These are phyloP conservation scores for Carapus acus DNA, from an alignment of 2,797 vertebrate genomes.

Conservation along the genomic window DNA sequence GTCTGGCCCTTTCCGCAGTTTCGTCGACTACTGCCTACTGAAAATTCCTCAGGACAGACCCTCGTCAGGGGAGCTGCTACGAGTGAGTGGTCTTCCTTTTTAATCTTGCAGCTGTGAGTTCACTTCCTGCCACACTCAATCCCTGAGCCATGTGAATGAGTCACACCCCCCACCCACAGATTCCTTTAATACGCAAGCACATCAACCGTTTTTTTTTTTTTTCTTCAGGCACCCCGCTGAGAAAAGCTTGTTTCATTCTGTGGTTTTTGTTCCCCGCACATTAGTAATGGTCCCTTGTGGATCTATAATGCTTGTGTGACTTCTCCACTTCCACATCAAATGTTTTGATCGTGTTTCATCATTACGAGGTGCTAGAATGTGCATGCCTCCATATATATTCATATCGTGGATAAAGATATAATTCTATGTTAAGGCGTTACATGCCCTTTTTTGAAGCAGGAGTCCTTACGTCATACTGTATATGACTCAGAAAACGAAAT, in stretches of 20 bases:
- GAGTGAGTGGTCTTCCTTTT: constrained; percentile 77
- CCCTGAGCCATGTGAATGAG: constrained; percentile 55
- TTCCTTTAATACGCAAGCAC: constrained; percentile 39
- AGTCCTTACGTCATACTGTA: too few relatives aligned
- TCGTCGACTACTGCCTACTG: constrained; percentile 99
- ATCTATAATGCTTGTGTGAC: constrained; percentile 1
- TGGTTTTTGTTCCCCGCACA: not conserved
- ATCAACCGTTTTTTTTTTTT: constrained; percentile 28
- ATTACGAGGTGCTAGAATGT: not conserved
- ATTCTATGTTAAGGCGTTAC: too few relatives aligned
- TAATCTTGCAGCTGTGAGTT: constrained; percentile 57
- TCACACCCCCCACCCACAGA: constrained; percentile 55
- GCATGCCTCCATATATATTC: not conserved
- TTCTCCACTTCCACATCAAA: constrained; percentile 24
- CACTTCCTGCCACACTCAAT: constrained; percentile 60
- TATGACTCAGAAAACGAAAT: too few relatives aligned
- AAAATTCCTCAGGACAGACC: constrained; percentile 99
- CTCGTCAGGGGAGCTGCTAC: constrained; percentile 89
- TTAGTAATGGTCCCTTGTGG: constrained; percentile 6
- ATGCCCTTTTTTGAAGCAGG: too few relatives aligned
- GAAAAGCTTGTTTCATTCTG: constrained; percentile 21
- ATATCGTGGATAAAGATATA: too few relatives aligned
- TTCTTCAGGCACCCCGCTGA: constrained; percentile 30
- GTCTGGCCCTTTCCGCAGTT: constrained; percentile 94
- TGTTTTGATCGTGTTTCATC: constrained; percentile 11